Conservation (phyloP, 2,113 vertebrate genomes). For the Rhinichthys klamathensis region DNA sequence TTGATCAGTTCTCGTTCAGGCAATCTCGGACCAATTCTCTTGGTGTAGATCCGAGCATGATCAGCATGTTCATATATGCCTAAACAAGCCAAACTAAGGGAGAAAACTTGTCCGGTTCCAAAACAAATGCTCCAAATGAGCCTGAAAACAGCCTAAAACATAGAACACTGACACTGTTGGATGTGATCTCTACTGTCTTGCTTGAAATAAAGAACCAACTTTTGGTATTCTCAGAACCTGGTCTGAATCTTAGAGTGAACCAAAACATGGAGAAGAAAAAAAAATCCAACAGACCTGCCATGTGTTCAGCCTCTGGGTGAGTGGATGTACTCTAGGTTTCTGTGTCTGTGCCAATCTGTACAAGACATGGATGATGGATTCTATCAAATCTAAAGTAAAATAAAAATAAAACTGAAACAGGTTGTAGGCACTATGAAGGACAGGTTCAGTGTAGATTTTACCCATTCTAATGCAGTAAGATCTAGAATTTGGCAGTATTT, state of each 20-base stretch:
- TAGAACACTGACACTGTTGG: neutral
- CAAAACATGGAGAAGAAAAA: neutral
- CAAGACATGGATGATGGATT: slow-evolving; percentile 7
- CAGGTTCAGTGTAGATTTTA: neutral
- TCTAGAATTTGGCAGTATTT: neutral
- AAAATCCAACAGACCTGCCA: neutral
- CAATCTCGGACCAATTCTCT: neutral
- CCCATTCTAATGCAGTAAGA: neutral
- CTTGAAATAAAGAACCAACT: neutral
- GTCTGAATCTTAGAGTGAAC: slow-evolving; percentile 6
- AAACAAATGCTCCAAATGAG: neutral
- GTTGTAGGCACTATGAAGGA: neutral
- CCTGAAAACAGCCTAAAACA: neutral
- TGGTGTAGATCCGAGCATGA: neutral
- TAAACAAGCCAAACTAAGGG: neutral
- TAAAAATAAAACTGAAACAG: neutral
- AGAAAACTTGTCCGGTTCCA: neutral
- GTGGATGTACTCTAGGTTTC: slow-evolving; percentile 5
- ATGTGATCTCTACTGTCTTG: neutral
- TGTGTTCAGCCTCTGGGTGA: slow-evolving; percentile 18
- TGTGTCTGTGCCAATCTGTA: slow-evolving; percentile 16
- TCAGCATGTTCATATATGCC: neutral
- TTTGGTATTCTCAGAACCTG: slow-evolving; percentile 1
- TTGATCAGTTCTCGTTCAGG: neutral
- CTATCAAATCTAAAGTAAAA: neutral